phyloP scores from a whole-genome alignment of 1,140 invertebrate genomes.

The Heterodera carotae region DNA sequence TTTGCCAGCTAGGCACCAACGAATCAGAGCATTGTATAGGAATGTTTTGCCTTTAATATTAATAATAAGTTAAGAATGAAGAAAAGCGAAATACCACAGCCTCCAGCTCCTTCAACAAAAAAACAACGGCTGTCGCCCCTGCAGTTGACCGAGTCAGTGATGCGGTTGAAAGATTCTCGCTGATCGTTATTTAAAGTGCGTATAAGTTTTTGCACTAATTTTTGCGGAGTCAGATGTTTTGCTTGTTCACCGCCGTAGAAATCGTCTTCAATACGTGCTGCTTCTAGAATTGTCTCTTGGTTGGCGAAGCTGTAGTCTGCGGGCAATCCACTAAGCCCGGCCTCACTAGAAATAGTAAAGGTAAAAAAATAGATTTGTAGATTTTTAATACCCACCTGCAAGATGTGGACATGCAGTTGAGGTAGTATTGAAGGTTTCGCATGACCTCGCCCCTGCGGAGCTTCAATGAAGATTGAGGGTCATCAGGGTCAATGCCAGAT shows the following conservation, averaged over 20 bases:
- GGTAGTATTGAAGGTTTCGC: background rate
- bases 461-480: background rate
- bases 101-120: constrained; percentile 60
- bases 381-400: background rate
- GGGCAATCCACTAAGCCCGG: background rate
- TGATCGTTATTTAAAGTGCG: background rate
- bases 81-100: constrained; percentile 47
- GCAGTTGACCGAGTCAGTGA: background rate
- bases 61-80: background rate
- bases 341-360: too few relatives aligned
- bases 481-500: background rate
- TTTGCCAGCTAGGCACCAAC: constrained; percentile 8
- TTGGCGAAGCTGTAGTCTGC: background rate
- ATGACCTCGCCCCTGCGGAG: constrained; percentile 14
- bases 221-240: background rate
- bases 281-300: background rate
- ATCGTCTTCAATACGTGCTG: background rate
- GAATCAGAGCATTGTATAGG: constrained; percentile 53
- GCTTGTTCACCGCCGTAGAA: background rate
- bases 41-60: constrained; percentile 61
- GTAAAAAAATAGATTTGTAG: background rate
- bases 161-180: background rate
- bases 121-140: constrained; percentile 28
- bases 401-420: constrained; percentile 13
- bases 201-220: background rate